Conservation (phyloP, 2,888 invertebrate species). For the Camponotus fellah region DNA sequence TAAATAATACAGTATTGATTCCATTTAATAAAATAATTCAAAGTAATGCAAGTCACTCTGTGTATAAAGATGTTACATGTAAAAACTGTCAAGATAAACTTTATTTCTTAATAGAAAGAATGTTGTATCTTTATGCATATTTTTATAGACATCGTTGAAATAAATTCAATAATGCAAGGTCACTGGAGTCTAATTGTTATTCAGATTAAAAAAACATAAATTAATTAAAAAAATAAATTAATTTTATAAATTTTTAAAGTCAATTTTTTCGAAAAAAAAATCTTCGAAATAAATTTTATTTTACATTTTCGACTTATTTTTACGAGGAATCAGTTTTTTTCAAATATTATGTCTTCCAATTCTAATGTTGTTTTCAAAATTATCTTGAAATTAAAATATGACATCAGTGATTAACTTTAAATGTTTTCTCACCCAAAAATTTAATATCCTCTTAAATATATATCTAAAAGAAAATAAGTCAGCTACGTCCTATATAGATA, state of each 20-base stretch:
- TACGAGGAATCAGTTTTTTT: background rate
- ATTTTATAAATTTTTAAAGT: too few relatives aligned
- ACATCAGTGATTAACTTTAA: background rate
- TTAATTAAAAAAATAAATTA: background rate
- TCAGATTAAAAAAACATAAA: background rate
- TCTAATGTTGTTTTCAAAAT: constrained; percentile 20
- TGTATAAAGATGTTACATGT: background rate
- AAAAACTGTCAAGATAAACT: background rate
- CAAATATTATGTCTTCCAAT: background rate
- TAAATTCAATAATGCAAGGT: too few relatives aligned
- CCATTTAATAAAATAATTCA: background rate
- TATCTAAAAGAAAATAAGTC: background rate
- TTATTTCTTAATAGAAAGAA: background rate
- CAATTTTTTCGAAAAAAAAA: too few relatives aligned
- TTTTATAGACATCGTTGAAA: background rate
- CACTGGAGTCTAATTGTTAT: too few relatives aligned
- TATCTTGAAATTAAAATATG: background rate
- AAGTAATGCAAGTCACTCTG: background rate
- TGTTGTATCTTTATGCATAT: background rate
- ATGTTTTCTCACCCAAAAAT: background rate
- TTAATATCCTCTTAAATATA: background rate
- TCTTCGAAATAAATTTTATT: background rate
- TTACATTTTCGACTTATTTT: background rate
- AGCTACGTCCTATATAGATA: background rate
- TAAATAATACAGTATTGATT: background rate